Percentiles rank a stretch among this genome's conserved stretches.
Evolutionary conservation across 1,140 invertebrate genomes (phyloP).

Genomic region (Aricia agestis): DNA sequence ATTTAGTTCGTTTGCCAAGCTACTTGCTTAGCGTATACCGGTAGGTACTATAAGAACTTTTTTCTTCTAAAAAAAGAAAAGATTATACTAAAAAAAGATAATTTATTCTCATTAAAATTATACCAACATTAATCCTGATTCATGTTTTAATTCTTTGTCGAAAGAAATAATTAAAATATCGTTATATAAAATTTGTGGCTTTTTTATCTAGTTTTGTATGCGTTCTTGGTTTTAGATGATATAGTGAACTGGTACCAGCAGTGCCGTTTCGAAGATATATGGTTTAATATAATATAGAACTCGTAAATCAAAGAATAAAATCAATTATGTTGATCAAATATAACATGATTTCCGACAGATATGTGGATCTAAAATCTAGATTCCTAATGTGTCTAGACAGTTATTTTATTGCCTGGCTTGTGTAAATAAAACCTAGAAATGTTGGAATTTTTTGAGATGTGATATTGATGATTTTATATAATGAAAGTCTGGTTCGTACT

Average conservation of each 20-base stretch:
- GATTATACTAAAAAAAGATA: not conserved
- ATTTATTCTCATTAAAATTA: not conserved
- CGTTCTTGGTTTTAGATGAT: not conserved
- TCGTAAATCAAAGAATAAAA: not conserved
- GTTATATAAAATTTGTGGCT: not conserved
- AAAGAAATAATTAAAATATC: not conserved
- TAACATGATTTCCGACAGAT: not conserved
- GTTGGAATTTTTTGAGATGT: not conserved
- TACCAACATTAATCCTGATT: not conserved
- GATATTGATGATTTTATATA: no score
- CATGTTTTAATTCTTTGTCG: not conserved
- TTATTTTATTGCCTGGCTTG: not conserved
- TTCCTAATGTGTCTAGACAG: not conserved
- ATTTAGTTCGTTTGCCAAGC: no score
- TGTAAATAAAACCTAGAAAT: not conserved
- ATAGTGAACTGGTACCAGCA: not conserved
- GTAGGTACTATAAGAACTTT: not conserved
- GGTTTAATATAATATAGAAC: not conserved
- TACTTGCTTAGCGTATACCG: not conserved
- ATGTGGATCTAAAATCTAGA: not conserved
- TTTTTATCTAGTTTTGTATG: not conserved
- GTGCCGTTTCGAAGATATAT: not conserved
- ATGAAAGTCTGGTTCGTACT: no score
- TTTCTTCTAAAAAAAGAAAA: not conserved
- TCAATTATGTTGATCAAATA: conserved; percentile 1